phyloP scores from a whole-genome alignment of 1,140 invertebrate genomes.

The Drosophila jambulina region DNA sequence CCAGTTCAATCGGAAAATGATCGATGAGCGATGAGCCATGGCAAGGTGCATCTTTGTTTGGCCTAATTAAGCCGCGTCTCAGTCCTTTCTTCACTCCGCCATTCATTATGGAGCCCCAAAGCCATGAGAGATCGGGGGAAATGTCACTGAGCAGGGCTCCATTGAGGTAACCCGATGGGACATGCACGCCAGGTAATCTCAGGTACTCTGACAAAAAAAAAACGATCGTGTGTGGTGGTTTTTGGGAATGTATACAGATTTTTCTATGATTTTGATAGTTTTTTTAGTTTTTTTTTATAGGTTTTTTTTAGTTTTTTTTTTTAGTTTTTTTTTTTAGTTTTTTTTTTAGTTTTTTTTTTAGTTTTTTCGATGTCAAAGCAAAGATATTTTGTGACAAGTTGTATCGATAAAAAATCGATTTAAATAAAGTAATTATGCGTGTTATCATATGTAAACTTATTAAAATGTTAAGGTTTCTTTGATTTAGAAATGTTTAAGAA shows the following conservation, averaged over 20 bases:
- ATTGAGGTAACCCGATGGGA: constrained; percentile 29
- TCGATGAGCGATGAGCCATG: constrained; percentile 61
- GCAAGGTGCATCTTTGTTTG: constrained; percentile 34
- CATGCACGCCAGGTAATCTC: constrained; percentile 13
- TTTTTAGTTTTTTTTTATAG: neutral
- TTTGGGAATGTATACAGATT: neutral
- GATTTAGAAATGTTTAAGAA: too few relatives aligned
- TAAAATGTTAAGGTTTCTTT: neutral
- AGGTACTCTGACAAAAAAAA: neutral
- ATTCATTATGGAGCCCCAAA: neutral
- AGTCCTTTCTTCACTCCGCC: neutral
- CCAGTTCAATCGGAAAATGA: constrained; percentile 75
- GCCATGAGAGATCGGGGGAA: neutral
- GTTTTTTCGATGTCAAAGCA: neutral
- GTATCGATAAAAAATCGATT: neutral
- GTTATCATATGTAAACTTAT: neutral
- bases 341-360: too few relatives aligned
- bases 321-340: neutral
- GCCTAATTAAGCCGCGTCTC: constrained; percentile 24
- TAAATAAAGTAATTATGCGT: neutral
- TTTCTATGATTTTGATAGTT: neutral
- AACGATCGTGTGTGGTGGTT: constrained; percentile 20
- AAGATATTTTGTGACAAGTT: neutral
- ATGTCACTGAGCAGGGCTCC: constrained; percentile 12
- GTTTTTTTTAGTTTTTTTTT: neutral